A percentile compares a stretch with the other conserved stretches of the same genome.
Conservation (phyloP, 2,113 vertebrate genomes). For the Bujurquina vittata region DNA sequence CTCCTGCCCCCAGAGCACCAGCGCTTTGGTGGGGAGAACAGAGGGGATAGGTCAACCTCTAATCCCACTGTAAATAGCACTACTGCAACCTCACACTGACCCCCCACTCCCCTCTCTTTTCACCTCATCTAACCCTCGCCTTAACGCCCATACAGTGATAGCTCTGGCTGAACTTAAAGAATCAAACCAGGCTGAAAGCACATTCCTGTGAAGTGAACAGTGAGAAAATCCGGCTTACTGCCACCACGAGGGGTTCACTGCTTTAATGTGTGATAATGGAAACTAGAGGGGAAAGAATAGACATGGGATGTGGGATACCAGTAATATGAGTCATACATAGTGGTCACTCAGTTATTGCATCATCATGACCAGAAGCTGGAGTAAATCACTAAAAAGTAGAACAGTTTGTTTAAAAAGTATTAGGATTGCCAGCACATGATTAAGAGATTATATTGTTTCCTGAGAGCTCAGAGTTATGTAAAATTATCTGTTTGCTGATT, state of each 20-base stretch:
- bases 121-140: background rate
- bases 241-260: background rate
- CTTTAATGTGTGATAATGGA: conserved; percentile 1
- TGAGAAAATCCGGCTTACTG: background rate
- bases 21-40: background rate
- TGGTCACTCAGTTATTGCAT: background rate
- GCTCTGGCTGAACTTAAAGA: background rate
- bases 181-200: background rate
- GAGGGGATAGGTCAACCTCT: conserved; percentile 12
- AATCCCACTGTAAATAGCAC: conserved; percentile 28
- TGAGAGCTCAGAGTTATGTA: background rate
- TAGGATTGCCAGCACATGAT: background rate
- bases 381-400: background rate
- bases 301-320: background rate
- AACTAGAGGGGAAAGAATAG: background rate
- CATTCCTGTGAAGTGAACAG: conserved; percentile 14
- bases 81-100: conserved; percentile 17
- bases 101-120: background rate
- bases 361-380: background rate
- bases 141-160: background rate
- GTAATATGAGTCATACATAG: background rate
- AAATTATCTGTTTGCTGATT: background rate
- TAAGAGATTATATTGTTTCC: background rate
- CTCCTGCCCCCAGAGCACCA: background rate
- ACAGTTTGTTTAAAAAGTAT: background rate